phyloP scores from a whole-genome alignment of 2,888 invertebrate species.

The Drosophila birchii region DNA sequence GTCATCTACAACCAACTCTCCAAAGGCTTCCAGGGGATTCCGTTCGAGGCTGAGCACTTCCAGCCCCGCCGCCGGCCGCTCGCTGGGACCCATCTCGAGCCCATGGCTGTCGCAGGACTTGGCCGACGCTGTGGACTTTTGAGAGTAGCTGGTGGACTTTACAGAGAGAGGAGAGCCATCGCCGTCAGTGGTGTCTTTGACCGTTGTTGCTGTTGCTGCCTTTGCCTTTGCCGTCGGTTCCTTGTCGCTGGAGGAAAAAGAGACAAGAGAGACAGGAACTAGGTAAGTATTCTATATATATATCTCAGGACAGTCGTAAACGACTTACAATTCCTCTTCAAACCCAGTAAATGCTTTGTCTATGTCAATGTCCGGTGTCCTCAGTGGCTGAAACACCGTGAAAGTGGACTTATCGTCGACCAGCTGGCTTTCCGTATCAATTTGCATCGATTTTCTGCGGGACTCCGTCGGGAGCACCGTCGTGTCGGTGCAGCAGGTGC shows the following conservation, averaged over 20 bases:
- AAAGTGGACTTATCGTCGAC: conserved; percentile 34
- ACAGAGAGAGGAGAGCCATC: conserved; percentile 70
- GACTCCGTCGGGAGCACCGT: conserved; percentile 8
- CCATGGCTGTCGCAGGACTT: conserved; percentile 60
- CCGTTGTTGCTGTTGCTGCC: background rate
- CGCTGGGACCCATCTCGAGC: conserved; percentile 9
- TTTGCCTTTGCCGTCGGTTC: background rate
- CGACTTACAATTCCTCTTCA: conserved; percentile 29
- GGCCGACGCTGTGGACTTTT: conserved; percentile 81
- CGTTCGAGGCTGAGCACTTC: conserved; percentile 43
- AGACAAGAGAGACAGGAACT: background rate
- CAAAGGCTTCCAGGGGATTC: conserved; percentile 44
- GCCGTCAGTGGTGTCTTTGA: conserved; percentile 17
- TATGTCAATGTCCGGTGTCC: conserved; percentile 22
- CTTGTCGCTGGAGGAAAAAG: background rate
- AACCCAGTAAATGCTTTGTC: background rate
- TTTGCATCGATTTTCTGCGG: conserved; percentile 82
- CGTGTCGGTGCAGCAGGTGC: conserved; percentile 35
- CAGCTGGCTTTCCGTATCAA: conserved; percentile 51
- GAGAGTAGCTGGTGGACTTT: conserved; percentile 77
- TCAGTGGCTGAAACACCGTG: conserved; percentile 37
- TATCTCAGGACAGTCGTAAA: background rate
- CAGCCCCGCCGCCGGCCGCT: conserved; percentile 28
- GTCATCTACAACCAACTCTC: conserved; percentile 61
- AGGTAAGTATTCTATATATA: background rate